Evolutionary conservation across 2,113 vertebrate species (phyloP), one percentile per base, ranked within the genome.

Genomic region (Mola mola): DNA sequence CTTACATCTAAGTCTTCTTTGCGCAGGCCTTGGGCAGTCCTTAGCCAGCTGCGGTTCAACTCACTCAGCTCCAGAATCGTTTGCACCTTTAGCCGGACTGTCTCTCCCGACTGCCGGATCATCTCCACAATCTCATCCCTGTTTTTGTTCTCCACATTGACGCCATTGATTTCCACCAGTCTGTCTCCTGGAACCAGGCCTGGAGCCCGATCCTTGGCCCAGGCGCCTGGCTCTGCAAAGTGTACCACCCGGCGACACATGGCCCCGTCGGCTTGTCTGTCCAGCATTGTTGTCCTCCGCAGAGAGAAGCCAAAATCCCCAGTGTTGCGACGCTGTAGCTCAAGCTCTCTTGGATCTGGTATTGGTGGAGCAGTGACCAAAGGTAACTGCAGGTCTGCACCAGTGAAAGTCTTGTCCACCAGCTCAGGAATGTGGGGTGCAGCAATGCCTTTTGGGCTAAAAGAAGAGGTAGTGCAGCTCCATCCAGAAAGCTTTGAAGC

Each of bases 121-220:
- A 96, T 98, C 89, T 98, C 97, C 86, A 99, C 97, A 0, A 99
- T 98, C 89, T 99, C 97, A 4, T 99, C 96, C 53, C 97, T 90
- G 82, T 82, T 95, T 74, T 94, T 96, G 74, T 26, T 96, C 86
- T 98, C 96, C 90, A 98, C 97, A 0, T 98, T 97, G 34, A 87
- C 57, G 6, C 95, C 93, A 0, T 99, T 99, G 88, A 98, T 98
- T 86, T 98, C 97, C 59, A 98, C 95, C 61, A 99, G 82, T 3
- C 95, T 92, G 76, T 99, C 96, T 0, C 97, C 97, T 0, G 97
- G 97, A 66, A 97, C 95, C 87, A 99, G 82, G 1, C 96, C 96
- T 66, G 98, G 65, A 0, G 92, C 92, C 75, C 92, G 72, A 57
- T 98, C 95, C 79, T 96, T 97, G 73, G 92, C 93, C 16, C 94